Base-by-base conservation (phyloP, 2,797 vertebrate species). In the Anabas testudineus region DNA sequence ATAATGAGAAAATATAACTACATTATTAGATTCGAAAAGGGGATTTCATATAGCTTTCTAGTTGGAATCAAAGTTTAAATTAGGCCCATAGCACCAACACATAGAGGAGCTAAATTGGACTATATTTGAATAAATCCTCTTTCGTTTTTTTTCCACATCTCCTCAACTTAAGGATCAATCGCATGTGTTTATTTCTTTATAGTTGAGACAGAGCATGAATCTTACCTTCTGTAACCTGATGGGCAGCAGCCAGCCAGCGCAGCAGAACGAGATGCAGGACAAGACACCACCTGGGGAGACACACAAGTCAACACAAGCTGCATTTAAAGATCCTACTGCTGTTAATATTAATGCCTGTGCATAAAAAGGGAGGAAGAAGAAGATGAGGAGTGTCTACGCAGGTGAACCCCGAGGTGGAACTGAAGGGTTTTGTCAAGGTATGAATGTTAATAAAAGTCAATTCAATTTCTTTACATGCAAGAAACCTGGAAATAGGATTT, bases 201-300 rank as follows among this genome's bases (percentile, higher is more conserved):
- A 39, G 9, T 21, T 3, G 5, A 46, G 3, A 45, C 45, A 52
- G 26, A 67, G 56, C 32, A 10, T 19, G 1, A 67, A 13, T 69
- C 86, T 80, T 91, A 94, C 94, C 92, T 87, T 91, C 90, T 58
- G 74, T 86, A 59, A 86, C 74, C 75, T 90, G 86, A 71, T 86
- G 79, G 42, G 88, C 86, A 59, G 89, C 51, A 7, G 78, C 65
- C 67, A 79, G 66, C 57, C 80, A 78, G 78, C 78, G 86, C 72
- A 89, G 78, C 74, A 91, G 72, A 73, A 70, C 15, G 10, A 92
- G 85, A 73, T 80, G 85, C 59, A 88, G 59, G 68, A 63, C 65
- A 15, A 78, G 66, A 67, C 85, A 84, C 88, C 90, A 93, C 90
- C 90, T 89, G 82, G 55, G 71, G 71, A 67, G 77, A 85, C 41